Conservation (phyloP, 2,113 vertebrate genomes). For the Cottus gobio region DNA sequence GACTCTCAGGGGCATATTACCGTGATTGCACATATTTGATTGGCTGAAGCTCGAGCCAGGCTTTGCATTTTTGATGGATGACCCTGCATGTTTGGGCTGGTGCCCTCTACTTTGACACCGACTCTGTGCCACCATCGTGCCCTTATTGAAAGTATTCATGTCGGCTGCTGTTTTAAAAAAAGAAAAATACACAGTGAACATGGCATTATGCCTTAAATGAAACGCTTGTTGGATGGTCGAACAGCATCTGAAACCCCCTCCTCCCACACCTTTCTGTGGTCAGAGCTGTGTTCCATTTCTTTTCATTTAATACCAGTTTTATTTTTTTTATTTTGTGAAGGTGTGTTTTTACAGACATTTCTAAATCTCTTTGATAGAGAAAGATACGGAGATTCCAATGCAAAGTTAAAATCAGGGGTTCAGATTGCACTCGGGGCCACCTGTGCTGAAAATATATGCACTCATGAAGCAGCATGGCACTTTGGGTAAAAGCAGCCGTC, state of each 20-base stretch:
- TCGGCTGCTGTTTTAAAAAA: neutral
- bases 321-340: neutral
- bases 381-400: neutral
- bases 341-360: neutral
- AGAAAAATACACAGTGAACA: neutral
- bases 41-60: neutral
- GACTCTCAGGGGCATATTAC: neutral
- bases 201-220: neutral
- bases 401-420: constrained; percentile 17
- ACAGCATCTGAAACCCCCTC: neutral
- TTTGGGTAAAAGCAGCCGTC: constrained; percentile 50
- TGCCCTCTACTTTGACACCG: neutral
- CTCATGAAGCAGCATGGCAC: constrained; percentile 17
- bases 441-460: constrained; percentile 33
- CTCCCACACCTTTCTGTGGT: neutral
- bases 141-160: neutral
- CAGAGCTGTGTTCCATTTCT: neutral
- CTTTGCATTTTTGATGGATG: neutral
- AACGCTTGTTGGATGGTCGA: neutral
- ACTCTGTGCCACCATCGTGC: neutral
- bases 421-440: constrained; percentile 9
- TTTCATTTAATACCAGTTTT: neutral
- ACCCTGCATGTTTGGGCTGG: neutral
- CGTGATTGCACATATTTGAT: neutral
- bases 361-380: neutral